Conservation (phyloP, 2,113 vertebrate species). For the Papio anubis region DNA sequence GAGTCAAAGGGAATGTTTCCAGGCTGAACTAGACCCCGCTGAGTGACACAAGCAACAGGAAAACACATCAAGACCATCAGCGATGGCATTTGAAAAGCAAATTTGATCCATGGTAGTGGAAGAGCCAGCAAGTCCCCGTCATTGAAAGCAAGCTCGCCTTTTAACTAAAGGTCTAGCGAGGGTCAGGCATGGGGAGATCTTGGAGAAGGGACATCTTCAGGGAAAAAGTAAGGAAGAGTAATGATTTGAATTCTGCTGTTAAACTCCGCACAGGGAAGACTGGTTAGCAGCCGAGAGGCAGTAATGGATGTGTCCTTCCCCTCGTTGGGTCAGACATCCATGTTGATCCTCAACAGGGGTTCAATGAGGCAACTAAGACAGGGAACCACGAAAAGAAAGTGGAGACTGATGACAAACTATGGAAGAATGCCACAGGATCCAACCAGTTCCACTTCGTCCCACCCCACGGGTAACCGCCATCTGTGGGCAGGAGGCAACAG, state of each 20-base stretch:
- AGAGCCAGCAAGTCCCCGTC: neutral
- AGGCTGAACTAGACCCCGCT: neutral
- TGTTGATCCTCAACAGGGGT: neutral
- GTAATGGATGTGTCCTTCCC: accelerated
- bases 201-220: neutral
- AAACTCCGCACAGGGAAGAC: accelerated
- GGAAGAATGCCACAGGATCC: accelerated
- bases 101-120: neutral
- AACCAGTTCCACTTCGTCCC: accelerated
- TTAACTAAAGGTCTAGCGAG: neutral
- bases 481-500: accelerated
- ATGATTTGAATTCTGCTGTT: neutral
- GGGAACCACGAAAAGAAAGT: neutral
- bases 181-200: neutral
- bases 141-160: neutral
- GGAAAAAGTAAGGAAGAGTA: neutral
- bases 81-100: neutral
- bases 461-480: accelerated
- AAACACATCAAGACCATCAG: neutral
- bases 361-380: accelerated
- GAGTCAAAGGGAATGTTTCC: neutral
- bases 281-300: neutral
- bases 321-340: neutral
- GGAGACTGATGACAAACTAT: accelerated
- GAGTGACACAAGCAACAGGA: neutral